A percentile compares a stretch with the other conserved stretches of the same genome.
Conservation (phyloP, 2,113 vertebrate genomes). For the Cnemophilus loriae region DNA sequence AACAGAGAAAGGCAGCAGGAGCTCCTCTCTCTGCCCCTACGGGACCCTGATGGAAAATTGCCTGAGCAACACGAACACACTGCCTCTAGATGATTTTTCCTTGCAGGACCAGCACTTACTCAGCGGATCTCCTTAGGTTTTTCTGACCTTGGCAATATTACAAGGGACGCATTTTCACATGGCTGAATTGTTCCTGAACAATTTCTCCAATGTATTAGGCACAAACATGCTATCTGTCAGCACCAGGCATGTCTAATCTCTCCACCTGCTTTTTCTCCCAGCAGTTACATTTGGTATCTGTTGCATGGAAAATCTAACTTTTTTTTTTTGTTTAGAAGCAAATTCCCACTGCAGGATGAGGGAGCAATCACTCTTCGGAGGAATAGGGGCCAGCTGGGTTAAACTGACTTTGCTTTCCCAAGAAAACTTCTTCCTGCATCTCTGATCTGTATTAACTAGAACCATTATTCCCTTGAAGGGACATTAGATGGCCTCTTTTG, state of each 20-base stretch:
- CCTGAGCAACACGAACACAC: rapidly evolving
- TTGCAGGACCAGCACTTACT: neutral
- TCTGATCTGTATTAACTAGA: neutral
- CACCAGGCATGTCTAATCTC: conserved; percentile 1
- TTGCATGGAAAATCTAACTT: neutral
- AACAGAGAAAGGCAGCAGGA: neutral
- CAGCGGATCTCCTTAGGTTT: neutral
- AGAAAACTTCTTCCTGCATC: neutral
- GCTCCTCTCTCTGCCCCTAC: neutral
- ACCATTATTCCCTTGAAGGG: neutral
- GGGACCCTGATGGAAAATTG: neutral
- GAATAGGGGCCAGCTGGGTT: neutral
- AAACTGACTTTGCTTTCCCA: neutral
- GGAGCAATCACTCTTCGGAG: neutral
- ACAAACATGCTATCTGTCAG: neutral
- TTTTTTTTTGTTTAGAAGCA: neutral
- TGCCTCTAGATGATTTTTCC: neutral
- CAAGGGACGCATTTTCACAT: neutral
- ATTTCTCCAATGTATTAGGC: conserved; percentile 1
- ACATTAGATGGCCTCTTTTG: neutral
- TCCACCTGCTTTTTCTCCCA: neutral
- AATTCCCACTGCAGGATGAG: neutral
- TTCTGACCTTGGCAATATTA: conserved; percentile 22
- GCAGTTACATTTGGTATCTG: neutral
- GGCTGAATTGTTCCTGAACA: neutral